phyloP scores from a whole-genome alignment of 2,797 vertebrate genomes.

The Phrynocephalus guinanensis region DNA sequence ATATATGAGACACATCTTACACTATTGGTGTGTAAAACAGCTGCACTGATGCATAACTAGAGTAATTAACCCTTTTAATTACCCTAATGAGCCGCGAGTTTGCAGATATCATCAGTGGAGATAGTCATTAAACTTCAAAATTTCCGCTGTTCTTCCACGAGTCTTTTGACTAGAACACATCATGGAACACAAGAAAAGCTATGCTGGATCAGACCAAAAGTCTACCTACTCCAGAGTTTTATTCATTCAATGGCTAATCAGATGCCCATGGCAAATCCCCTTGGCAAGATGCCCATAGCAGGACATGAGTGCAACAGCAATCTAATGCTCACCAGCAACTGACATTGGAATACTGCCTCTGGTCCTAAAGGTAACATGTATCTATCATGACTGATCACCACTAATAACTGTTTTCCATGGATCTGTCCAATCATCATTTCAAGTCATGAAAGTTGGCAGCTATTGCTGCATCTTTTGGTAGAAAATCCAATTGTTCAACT shows the following conservation, averaged over 20 bases:
- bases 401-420: background rate
- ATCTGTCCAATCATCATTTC: background rate
- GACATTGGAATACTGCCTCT: background rate
- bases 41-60: background rate
- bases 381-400: background rate
- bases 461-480: background rate
- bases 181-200: background rate
- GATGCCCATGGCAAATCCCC: background rate
- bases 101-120: background rate
- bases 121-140: background rate
- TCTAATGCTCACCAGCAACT: background rate
- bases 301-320: background rate
- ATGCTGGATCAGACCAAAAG: background rate
- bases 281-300: background rate
- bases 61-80: background rate
- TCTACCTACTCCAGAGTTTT: background rate
- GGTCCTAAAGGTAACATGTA: background rate
- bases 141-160: background rate
- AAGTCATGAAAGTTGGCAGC: background rate
- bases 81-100: background rate
- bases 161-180: background rate
- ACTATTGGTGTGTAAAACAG: background rate
- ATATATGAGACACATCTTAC: background rate
- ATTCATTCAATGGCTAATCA: background rate
- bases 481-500: background rate